These are phyloP conservation scores for Nicator chloris DNA, from an alignment of 2,113 vertebrate genomes.

Conservation along the genomic window DNA sequence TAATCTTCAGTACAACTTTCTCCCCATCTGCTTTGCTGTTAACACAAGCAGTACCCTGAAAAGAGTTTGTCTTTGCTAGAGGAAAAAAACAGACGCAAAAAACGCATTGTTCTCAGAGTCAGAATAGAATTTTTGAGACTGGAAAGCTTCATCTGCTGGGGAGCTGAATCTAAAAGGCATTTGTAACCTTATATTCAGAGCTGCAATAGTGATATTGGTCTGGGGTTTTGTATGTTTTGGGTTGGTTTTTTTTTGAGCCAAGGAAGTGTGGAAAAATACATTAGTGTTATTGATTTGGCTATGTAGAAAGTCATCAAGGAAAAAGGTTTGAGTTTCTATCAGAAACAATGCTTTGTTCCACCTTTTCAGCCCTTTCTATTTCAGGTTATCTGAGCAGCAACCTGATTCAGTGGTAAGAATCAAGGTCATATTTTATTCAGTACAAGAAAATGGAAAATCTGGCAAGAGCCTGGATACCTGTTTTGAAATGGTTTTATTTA, in stretches of 20 bases:
- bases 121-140: neutral
- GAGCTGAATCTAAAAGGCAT: neutral
- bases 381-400: conserved; percentile 71
- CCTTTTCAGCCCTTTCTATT: conserved; percentile 51
- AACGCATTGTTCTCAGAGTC: neutral
- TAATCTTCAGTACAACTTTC: neutral
- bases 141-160: neutral
- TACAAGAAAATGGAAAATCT: conserved; percentile 80
- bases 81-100: neutral
- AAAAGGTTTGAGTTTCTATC: conserved; percentile 58
- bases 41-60: neutral
- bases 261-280: conserved; percentile 33
- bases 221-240: neutral
- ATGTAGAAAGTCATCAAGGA: conserved; percentile 32
- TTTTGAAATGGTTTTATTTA: conserved; percentile 66
- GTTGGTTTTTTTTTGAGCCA: neutral
- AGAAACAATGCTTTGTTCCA: conserved; percentile 62
- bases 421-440: conserved; percentile 85
- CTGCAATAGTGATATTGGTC: neutral
- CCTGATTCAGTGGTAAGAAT: conserved; percentile 68
- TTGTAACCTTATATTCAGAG: neutral
- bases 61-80: neutral
- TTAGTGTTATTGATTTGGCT: conserved; percentile 51
- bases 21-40: neutral
- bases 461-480: conserved; percentile 59